phyloP scores from a whole-genome alignment of 2,113 vertebrate genomes.

The Gadus chalcogrammus region DNA sequence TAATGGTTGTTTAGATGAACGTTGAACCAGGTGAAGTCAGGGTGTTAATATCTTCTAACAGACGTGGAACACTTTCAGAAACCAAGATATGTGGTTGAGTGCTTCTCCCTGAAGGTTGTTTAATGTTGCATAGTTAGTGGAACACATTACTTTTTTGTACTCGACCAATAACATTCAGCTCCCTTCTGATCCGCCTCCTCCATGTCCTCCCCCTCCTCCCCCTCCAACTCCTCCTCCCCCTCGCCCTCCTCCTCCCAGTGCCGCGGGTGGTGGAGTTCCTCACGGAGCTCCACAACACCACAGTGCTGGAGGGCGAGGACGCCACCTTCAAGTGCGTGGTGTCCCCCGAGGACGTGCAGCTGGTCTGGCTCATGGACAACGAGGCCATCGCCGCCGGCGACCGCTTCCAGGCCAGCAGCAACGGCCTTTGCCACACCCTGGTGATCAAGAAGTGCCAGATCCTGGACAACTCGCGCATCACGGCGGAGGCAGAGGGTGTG shows the following conservation, averaged over 20 bases:
- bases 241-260: slow-evolving; percentile 67
- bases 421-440: slow-evolving; percentile 80
- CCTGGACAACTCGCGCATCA: slow-evolving; percentile 74
- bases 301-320: slow-evolving; percentile 86
- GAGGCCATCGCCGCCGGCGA: slow-evolving; percentile 59
- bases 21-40: too few relatives aligned
- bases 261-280: slow-evolving; percentile 86
- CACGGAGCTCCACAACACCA: slow-evolving; percentile 82
- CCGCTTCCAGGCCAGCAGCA: slow-evolving; percentile 68
- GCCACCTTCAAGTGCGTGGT: slow-evolving; percentile 90
- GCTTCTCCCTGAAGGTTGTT: too few relatives aligned
- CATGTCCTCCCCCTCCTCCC: not conserved
- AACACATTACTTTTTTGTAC: too few relatives aligned
- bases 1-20: too few relatives aligned
- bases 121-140: too few relatives aligned
- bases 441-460: slow-evolving; percentile 76
- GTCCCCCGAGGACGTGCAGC: slow-evolving; percentile 80
- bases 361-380: slow-evolving; percentile 87
- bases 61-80: too few relatives aligned
- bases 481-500: slow-evolving; percentile 75
- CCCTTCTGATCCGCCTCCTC: not conserved
- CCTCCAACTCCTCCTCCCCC: not conserved
- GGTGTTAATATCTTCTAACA: too few relatives aligned
- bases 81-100: too few relatives aligned
- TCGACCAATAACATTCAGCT: too few relatives aligned